Base-by-base conservation (phyloP, 2,888 invertebrate species). In the Lepidochitona cinerea region DNA sequence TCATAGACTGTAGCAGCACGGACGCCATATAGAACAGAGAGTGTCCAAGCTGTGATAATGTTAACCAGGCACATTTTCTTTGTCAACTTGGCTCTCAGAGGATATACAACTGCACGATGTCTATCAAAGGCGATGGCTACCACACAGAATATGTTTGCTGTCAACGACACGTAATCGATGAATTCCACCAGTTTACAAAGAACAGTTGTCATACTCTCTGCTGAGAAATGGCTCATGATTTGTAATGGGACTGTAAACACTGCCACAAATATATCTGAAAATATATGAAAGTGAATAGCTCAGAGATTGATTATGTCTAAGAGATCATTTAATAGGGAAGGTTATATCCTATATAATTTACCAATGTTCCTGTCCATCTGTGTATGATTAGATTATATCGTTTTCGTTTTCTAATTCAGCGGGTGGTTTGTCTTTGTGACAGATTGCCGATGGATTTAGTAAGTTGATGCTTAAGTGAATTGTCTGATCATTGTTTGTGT, bases 201-300 rank as follows among this genome's bases (percentile, higher is more conserved):
- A 18, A 18, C 14, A 37, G 37, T 7, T 4, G 66, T 66, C 37
- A 66, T 4, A 29, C 26, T 26, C 26, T 26, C 37, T 2, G 35
- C 5, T 3, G 35, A 35, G 18, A 66, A 37, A 36, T 66, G 66
- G 4, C n/a, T 23, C 2, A 37, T 32, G 35, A 37, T 66, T 18
- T 66, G n/a, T 9, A 66, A 1, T 18, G 66, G 66, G 3, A 66
- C 29, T 12, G 66, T 35, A 29, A 66, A 32, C 2, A 35, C 35
- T 35, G 66, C 66, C 66, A 66, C n/a, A 29, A 26, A 35, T 37
- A 66, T 35, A 33, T 66, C 66, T 66, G 66, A 32, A 33, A 66
- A 35, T 1, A 1, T n/a, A n/a, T n/a, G n/a, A n/a, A n/a, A n/a
- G n/a, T n/a, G n/a, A n/a, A n/a, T n/a, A n/a, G n/a, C n/a, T n/a